phyloP scores from a whole-genome alignment of 2,888 invertebrate genomes.

The Ophion slaviceki region DNA sequence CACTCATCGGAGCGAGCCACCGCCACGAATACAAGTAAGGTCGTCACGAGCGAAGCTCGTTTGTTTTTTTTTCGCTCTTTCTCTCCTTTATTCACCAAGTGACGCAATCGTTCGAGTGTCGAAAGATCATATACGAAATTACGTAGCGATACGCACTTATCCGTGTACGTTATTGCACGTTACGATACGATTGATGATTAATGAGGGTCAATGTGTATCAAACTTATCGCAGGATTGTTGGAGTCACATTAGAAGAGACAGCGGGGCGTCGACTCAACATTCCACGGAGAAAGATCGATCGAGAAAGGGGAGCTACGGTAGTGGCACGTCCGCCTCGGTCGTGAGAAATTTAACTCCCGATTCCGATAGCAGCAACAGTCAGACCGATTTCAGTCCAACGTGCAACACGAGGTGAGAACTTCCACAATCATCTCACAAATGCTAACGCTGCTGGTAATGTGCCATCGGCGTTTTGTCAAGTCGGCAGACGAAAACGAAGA shows the following conservation, averaged over 20 bases:
- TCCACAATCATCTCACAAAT: not conserved
- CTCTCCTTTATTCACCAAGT: not conserved
- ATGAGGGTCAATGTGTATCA: constrained; percentile 7
- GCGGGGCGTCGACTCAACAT: constrained; percentile 91
- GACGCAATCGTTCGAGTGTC: not conserved
- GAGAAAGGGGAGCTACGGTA: constrained; percentile 77
- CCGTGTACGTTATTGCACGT: not conserved
- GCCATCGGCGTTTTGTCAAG: not conserved
- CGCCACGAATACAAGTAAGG: constrained; percentile 80
- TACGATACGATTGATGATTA: not conserved
- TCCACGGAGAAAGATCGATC: constrained; percentile 81
- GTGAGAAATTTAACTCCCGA: constrained; percentile 80
- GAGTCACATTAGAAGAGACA: constrained; percentile 86
- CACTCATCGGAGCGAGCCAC: constrained; percentile 92
- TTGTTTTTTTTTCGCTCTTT: constrained; percentile 1
- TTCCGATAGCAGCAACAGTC: constrained; percentile 81
- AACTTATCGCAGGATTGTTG: constrained; percentile 78
- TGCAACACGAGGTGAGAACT: constrained; percentile 79
- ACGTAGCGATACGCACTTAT: not conserved
- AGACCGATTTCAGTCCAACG: constrained; percentile 81
- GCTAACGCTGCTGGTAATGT: not conserved
- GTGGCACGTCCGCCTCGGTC: constrained; percentile 77
- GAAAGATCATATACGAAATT: not conserved
- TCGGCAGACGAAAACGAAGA: not conserved
- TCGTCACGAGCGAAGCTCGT: not conserved